Conservation (phyloP, 2,113 vertebrate species). For the Percopsis transmontana region DNA sequence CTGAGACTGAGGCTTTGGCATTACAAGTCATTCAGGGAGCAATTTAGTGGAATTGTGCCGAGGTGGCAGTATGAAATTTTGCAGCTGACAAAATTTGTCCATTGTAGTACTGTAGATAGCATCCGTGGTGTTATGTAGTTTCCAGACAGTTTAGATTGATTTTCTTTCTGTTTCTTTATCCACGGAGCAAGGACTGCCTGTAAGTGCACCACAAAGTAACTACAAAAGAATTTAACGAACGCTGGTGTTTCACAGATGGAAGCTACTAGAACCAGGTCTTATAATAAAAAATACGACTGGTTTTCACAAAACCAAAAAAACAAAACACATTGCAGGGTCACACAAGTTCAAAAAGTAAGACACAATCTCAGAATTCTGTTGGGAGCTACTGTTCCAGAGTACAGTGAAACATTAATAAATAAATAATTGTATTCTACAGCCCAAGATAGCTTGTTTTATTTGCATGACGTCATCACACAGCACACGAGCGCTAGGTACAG, state of each 20-base stretch:
- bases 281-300: too few relatives aligned
- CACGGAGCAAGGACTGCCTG: neutral
- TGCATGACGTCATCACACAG: too few relatives aligned
- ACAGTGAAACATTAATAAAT: too few relatives aligned
- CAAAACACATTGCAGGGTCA: too few relatives aligned
- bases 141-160: constrained; percentile 33
- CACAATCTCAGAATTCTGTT: too few relatives aligned
- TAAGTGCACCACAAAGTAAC: constrained; percentile 20
- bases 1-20: constrained; percentile 19
- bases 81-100: constrained; percentile 32
- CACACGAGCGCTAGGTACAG: too few relatives aligned
- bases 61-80: constrained; percentile 23
- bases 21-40: constrained; percentile 36
- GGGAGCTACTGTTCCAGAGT: too few relatives aligned
- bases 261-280: neutral
- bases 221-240: neutral
- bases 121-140: constrained; percentile 6
- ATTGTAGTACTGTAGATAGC: neutral
- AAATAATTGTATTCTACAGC: too few relatives aligned
- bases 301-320: too few relatives aligned
- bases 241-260: neutral
- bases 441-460: too few relatives aligned
- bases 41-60: constrained; percentile 44
- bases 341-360: too few relatives aligned
- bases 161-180: constrained; percentile 17